Base-by-base conservation (phyloP, 2,888 invertebrate species). In the Heliconius cydno region DNA sequence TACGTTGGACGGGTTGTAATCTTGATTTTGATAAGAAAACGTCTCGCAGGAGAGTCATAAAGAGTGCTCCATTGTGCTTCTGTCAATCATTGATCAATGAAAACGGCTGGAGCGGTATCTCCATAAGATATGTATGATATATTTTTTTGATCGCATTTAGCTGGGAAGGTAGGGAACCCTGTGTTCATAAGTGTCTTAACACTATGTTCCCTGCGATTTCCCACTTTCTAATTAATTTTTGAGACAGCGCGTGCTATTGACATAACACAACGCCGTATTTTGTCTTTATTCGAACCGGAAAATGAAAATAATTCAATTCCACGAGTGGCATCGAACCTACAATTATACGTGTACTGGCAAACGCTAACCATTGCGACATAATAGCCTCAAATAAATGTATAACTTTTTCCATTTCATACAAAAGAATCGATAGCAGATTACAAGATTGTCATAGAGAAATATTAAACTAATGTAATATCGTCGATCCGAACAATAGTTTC, bases 21-120 rank as follows among this genome's bases (percentile, higher is more conserved):
- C 91, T 90, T 87, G 90, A 91, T 91, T 77, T 52, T 81, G 90
- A 90, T 90, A 90, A 91, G 85, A 84, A 82, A 80, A 79, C 80
- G 76, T 79, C 83, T 83, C 81, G 83, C 80, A 81, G 80, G 82
- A 81, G 82, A 82, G 79, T 84, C 84, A 86, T 86, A 87, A 89
- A 89, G 90, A 89, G 90, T 90, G 90, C 88, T 86, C 86, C 82
- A 88, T 91, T 90, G 90, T 91, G 82, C 82, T 79, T 82, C 84
- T 88, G 89, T 91, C 90, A 89, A 91, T 91, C 90, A 88, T 86
- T 90, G 88, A 90, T 89, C 85, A 88, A 89, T 88, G 86, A 86
- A 86, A 85, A 85, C 86, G 81, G 68, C 63, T 74, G 30, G 30
- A 38, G 60, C 57, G 77, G 68, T 73, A 76, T 78, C 68, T 77